A percentile compares a stretch with the other conserved stretches of the same genome.
Evolutionary conservation across 2,113 vertebrate species (phyloP).

Genomic region (Catagonus wagneri): DNA sequence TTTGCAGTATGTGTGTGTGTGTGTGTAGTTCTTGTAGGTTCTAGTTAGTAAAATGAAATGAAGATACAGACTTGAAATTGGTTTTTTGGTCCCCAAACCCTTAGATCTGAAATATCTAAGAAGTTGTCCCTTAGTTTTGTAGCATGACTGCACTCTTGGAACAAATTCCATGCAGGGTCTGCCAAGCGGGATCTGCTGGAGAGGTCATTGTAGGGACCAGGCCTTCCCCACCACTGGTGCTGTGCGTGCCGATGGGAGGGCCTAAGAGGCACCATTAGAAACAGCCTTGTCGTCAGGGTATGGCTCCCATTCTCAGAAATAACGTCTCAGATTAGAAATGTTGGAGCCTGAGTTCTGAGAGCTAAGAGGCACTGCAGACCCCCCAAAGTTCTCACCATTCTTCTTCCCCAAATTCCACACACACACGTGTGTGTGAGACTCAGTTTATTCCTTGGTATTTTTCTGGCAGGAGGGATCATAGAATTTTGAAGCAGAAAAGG

Average conservation of each 20-base stretch:
- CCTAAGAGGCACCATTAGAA: not conserved
- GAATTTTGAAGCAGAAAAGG: not conserved
- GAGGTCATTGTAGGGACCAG: fast-evolving
- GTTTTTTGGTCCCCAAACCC: not conserved
- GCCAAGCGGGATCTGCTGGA: not conserved
- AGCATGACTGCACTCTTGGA: not conserved
- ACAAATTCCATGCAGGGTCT: not conserved
- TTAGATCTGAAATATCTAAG: not conserved
- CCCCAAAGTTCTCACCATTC: not conserved
- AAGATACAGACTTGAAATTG: not conserved
- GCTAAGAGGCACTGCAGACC: not conserved
- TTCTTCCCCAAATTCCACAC: not conserved
- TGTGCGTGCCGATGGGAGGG: not conserved
- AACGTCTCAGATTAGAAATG: not conserved
- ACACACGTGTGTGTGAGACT: not conserved
- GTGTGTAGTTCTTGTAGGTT: not conserved
- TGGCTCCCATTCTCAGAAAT: not conserved
- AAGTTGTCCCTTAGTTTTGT: not conserved
- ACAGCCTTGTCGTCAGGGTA: not conserved
- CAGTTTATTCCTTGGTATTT: not conserved
- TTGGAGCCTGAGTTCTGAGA: not conserved
- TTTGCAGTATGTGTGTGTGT: not conserved
- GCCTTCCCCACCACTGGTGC: not conserved
- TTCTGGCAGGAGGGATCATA: not conserved
- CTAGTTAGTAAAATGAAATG: slow-evolving; percentile 20